Base-by-base conservation (phyloP, 2,888 invertebrate species). In the Eurois occulta region DNA sequence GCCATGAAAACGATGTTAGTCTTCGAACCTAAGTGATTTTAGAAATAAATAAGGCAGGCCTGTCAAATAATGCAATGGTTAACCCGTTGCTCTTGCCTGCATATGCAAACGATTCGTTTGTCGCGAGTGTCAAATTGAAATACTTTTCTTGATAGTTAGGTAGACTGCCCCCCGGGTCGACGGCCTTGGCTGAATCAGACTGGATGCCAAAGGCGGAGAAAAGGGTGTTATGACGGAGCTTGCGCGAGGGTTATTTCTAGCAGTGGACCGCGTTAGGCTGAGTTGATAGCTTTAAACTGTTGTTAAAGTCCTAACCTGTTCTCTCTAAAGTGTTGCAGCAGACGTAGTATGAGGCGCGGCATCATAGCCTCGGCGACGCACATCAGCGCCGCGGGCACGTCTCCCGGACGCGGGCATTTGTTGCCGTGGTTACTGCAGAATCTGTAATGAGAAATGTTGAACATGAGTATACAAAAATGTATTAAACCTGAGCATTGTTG, bases 351-450 rank as follows among this genome's bases (percentile, higher is more conserved):
- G 87, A 99, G 97, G 87, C 99, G 97, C 62, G 99, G 99, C 98
- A 99, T 99, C 97, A 99, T 98, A 77, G 98, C 98, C 92, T 99
- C 98, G 0, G 99, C 99, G 64, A 99, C 98, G 91, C 98, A 98
- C 97, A 99, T 97, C 82, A 99, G 97, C 94, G 99, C 98, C n/a
- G 97, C 97, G 24, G 99, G 99, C 76, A 98, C 98, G 18, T 97
- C 97, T 78, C 97, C 97, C 87, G 98, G 98, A 11, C 97, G 97
- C n/a, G 98, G 97, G 90, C 98, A 98, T 92, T 98, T 98, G 87
- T 99, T 98, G 80, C 99, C 99, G 95, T 99, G 99, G 90, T 98
- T 98, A 90, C 98, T 98, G 96, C 99, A 99, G 96, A 99, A 99
- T 78, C 98, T 98, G 94, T 1, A 96, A 85, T 24, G 58, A 94